Evolutionary conservation across 2,888 invertebrate genomes (phyloP).

Genomic region (Auanema freiburgensis): DNA sequence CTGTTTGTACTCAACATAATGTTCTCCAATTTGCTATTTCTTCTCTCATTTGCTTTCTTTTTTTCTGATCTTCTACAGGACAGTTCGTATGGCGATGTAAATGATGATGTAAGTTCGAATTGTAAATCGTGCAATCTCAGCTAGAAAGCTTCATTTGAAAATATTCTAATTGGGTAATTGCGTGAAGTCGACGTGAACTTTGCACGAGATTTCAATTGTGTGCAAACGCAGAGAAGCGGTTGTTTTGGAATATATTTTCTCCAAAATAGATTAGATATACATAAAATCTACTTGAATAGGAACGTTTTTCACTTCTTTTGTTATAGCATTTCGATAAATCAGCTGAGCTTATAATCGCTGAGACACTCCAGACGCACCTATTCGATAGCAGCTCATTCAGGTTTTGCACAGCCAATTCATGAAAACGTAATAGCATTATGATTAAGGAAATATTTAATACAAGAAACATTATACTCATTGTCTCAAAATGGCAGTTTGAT

Average conservation of each 20-base stretch:
- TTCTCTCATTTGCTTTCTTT: slow-evolving; percentile 57
- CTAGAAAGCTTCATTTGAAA: no score
- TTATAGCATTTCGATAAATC: slow-evolving; percentile 43
- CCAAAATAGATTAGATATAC: no score
- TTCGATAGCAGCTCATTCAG: slow-evolving; percentile 55
- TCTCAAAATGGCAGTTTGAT: slow-evolving; percentile 60
- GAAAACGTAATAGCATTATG: slow-evolving; percentile 1
- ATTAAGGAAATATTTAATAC: slow-evolving; percentile 51
- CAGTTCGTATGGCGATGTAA: slow-evolving; percentile 45
- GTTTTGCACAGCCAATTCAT: background rate
- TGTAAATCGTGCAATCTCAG: background rate
- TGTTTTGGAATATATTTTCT: no score
- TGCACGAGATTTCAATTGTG: background rate
- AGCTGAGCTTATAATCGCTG: slow-evolving; percentile 52
- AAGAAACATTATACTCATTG: slow-evolving; percentile 60
- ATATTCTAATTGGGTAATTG: no score
- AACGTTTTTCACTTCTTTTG: background rate
- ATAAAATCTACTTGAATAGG: background rate
- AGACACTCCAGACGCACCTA: slow-evolving; percentile 60
- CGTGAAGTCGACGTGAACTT: slow-evolving; percentile 1
- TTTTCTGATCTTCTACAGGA: slow-evolving; percentile 51
- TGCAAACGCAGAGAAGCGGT: no score
- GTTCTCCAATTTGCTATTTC: slow-evolving; percentile 60
- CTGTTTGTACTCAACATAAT: slow-evolving; percentile 53
- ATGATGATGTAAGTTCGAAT: slow-evolving; percentile 40